Evolutionary conservation across 2,888 invertebrate species (phyloP).

Genomic region (Pterobdella sp.): DNA sequence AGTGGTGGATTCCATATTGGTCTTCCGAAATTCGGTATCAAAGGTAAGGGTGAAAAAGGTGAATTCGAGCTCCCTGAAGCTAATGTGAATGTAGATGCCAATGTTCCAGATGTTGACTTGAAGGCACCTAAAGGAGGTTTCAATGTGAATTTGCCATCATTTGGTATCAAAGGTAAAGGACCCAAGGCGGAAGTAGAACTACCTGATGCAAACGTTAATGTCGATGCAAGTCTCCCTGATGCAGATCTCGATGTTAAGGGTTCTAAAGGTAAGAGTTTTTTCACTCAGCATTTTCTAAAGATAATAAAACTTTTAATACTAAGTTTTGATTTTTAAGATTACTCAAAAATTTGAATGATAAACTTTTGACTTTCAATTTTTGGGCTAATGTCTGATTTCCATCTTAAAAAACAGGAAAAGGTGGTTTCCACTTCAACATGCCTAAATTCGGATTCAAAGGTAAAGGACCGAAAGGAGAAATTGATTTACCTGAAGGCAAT

Average conservation of each 20-base stretch:
- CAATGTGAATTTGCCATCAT: constrained; percentile 13
- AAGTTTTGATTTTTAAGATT: too few relatives aligned
- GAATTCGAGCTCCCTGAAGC: constrained; percentile 17
- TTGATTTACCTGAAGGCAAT: constrained; percentile 24
- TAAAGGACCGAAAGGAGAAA: constrained; percentile 27
- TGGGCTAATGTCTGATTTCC: too few relatives aligned
- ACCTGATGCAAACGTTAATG: neutral
- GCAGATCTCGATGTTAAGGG: constrained; percentile 19
- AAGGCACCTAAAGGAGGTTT: constrained; percentile 12
- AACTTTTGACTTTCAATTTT: too few relatives aligned
- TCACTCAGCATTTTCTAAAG: too few relatives aligned
- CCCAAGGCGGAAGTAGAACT: constrained; percentile 14
- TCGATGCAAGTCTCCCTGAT: constrained; percentile 21
- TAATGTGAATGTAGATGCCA: constrained; percentile 11
- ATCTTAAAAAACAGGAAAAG: too few relatives aligned
- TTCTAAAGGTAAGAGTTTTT: too few relatives aligned
- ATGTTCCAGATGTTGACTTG: neutral
- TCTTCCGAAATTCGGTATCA: constrained; percentile 29
- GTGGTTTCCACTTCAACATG: constrained; percentile 24
- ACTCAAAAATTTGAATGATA: too few relatives aligned
- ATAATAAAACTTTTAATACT: too few relatives aligned
- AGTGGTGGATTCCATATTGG: constrained; percentile 20
- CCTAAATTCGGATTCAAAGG: constrained; percentile 28
- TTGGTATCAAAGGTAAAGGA: constrained; percentile 19
- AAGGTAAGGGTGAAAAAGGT: constrained; percentile 25